A percentile compares a stretch with the other conserved stretches of the same genome.
Evolutionary conservation across 2,113 vertebrate species (phyloP).

Genomic region (Lophochroa leadbeateri): DNA sequence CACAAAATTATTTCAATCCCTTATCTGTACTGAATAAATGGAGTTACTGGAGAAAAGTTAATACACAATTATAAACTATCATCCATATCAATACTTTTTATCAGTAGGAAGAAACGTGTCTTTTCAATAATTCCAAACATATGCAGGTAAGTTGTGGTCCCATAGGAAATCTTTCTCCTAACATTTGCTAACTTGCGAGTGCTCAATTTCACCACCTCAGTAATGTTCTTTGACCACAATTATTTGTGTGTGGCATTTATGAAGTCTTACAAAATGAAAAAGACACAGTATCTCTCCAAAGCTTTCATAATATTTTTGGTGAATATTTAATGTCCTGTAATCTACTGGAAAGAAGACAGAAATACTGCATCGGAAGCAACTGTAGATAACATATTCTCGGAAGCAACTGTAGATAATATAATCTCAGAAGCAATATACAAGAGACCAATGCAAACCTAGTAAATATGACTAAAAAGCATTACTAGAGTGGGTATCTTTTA

Average conservation of each 20-base stretch:
- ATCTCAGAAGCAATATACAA: not conserved
- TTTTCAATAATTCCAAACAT: not conserved
- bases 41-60: not conserved
- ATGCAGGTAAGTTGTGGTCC: not conserved
- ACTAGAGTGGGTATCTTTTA: not conserved
- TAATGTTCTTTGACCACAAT: not conserved
- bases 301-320: not conserved
- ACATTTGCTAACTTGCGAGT: not conserved
- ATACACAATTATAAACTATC: not conserved
- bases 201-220: not conserved
- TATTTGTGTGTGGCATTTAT: not conserved
- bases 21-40: not conserved
- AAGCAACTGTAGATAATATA: not conserved
- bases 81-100: not conserved
- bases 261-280: not conserved
- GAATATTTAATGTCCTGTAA: not conserved
- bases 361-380: not conserved
- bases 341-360: not conserved
- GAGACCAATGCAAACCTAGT: not conserved
- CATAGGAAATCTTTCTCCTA: not conserved
- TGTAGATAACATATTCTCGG: not conserved
- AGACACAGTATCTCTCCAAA: not conserved
- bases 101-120: not conserved
- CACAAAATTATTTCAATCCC: not conserved
- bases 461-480: slow-evolving; percentile 14